phyloP scores from a whole-genome alignment of 2,113 vertebrate species.

The Cynoglossus semilaevis region DNA sequence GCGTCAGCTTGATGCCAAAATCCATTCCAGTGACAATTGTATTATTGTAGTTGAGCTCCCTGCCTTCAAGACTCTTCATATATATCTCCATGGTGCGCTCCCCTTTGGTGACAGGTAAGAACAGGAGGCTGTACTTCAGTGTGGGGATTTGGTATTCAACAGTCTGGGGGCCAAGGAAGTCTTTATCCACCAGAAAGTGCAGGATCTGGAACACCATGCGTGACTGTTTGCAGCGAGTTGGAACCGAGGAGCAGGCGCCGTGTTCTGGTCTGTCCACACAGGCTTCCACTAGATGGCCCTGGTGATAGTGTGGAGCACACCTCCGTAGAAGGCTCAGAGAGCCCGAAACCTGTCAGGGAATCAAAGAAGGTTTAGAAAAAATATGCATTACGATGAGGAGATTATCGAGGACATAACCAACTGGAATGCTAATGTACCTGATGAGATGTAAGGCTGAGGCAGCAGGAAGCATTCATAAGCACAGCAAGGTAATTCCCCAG shows the following conservation, averaged over 20 bases:
- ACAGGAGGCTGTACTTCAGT: conserved; percentile 92
- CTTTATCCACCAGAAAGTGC: conserved; percentile 92
- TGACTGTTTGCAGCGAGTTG: conserved; percentile 85
- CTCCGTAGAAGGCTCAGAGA: conserved; percentile 86
- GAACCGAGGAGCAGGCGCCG: conserved; percentile 83
- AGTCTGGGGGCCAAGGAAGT: conserved; percentile 93
- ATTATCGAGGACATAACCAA: not conserved
- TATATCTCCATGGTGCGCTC: conserved; percentile 91
- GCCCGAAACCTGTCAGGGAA: conserved; percentile 80
- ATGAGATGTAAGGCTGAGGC: conserved; percentile 84
- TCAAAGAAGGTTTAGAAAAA: not conserved
- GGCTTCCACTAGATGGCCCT: conserved; percentile 80
- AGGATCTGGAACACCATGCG: conserved; percentile 88
- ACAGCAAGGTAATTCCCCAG: conserved; percentile 93
- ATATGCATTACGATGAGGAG: not conserved
- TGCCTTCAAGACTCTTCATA: conserved; percentile 83
- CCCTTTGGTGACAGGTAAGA: conserved; percentile 87
- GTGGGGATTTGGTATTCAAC: conserved; percentile 95
- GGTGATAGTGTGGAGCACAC: conserved; percentile 90
- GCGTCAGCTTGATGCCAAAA: conserved; percentile 90
- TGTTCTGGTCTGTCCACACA: conserved; percentile 80
- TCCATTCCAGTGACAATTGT: conserved; percentile 94
- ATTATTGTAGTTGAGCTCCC: conserved; percentile 86
- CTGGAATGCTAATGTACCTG: conserved; percentile 61
- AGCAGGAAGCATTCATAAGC: conserved; percentile 89